Conservation (phyloP, 2,888 invertebrate genomes). For the Heliconius aoede region DNA sequence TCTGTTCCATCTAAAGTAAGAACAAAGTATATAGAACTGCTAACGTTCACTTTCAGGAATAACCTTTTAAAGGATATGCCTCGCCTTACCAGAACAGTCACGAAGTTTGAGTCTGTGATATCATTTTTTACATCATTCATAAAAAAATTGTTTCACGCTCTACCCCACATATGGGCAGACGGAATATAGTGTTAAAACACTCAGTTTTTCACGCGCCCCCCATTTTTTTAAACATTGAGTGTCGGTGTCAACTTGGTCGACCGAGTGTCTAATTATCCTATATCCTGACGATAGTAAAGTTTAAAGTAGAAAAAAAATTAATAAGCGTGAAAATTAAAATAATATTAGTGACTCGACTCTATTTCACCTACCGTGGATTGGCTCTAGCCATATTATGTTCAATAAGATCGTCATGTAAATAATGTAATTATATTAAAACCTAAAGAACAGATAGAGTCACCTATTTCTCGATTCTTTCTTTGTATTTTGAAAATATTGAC, state of each 20-base stretch:
- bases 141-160: background rate
- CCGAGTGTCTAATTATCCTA: background rate
- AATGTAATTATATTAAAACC: background rate
- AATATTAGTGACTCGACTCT: background rate
- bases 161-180: background rate
- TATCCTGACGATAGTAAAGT: no score
- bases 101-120: slow-evolving; percentile 32
- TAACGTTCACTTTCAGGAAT: slow-evolving; percentile 33
- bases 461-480: no score
- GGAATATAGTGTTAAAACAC: background rate
- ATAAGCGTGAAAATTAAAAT: background rate
- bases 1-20: slow-evolving; percentile 1
- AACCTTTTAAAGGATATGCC: slow-evolving; percentile 39
- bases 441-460: background rate
- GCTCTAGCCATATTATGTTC: background rate
- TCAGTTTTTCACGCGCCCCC: no score
- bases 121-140: background rate
- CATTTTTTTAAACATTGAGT: no score
- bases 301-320: background rate
- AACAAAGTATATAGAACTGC: background rate
- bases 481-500: no score
- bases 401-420: background rate
- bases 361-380: background rate
- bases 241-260: no score
- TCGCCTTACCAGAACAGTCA: slow-evolving; percentile 47